These are phyloP conservation scores for Carollia perspicillata DNA, from an alignment of 2,113 vertebrate species.

Conservation along the genomic window DNA sequence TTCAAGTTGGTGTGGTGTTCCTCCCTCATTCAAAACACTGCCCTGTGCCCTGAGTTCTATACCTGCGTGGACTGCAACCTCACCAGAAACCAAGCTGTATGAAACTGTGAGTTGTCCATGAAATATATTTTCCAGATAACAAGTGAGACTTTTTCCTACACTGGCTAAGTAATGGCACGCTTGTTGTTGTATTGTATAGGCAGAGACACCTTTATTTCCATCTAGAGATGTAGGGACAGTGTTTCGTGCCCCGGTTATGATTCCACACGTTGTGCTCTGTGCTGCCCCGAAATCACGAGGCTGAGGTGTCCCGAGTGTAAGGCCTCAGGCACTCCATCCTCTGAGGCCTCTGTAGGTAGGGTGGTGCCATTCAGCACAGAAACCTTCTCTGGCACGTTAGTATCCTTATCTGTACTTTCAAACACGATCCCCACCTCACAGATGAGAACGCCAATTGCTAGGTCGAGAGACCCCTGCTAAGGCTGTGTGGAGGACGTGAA, in stretches of 20 bases:
- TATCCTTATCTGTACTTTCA: not conserved
- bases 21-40: too few relatives aligned
- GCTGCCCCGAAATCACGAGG: not conserved
- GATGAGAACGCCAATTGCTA: not conserved
- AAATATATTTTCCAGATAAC: too few relatives aligned
- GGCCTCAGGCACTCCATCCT: not conserved
- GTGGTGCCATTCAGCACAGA: not conserved
- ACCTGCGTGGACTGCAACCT: too few relatives aligned
- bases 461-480: not conserved
- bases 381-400: not conserved
- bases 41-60: too few relatives aligned
- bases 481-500: not conserved
- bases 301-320: not conserved
- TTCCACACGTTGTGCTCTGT: not conserved
- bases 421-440: not conserved
- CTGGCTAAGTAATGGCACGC: not conserved
- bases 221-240: not conserved
- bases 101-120: too few relatives aligned
- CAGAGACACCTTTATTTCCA: not conserved
- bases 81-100: too few relatives aligned
- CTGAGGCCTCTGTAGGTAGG: not conserved
- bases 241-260: not conserved
- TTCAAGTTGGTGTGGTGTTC: too few relatives aligned
- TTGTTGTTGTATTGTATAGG: not conserved
- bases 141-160: not conserved